Percentiles rank a stretch among this genome's conserved stretches.
These are phyloP conservation scores for Bellardia pandia DNA, from an alignment of 2,888 invertebrate genomes.

Conservation along the genomic window DNA sequence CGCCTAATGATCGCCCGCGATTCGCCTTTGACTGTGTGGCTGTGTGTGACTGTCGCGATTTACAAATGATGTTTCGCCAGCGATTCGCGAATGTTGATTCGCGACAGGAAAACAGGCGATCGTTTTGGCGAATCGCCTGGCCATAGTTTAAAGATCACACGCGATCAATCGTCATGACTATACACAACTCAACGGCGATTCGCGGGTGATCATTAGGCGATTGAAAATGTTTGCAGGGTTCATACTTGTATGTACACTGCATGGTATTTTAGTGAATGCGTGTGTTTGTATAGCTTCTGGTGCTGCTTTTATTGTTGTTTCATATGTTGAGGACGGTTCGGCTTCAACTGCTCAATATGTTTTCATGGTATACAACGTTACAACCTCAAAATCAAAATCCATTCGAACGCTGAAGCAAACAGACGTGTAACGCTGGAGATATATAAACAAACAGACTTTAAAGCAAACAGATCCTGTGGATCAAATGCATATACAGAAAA, in stretches of 20 bases:
- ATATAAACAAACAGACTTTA: constrained; percentile 13
- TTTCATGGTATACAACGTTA: constrained; percentile 56
- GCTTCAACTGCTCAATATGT: constrained; percentile 55
- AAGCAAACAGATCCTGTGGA: constrained; percentile 40
- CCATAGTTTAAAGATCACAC: too few relatives aligned
- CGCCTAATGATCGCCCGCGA: too few relatives aligned
- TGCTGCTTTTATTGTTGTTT: constrained; percentile 42
- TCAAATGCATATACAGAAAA: constrained; percentile 32
- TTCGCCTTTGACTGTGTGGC: too few relatives aligned
- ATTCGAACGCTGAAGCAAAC: constrained; percentile 65
- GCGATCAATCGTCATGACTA: too few relatives aligned
- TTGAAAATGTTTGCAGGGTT: too few relatives aligned
- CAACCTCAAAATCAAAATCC: constrained; percentile 64
- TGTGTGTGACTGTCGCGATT: too few relatives aligned
- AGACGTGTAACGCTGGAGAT: constrained; percentile 54
- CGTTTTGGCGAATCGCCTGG: too few relatives aligned
- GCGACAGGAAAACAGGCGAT: too few relatives aligned
- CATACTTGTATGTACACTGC: neutral
- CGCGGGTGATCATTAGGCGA: too few relatives aligned
- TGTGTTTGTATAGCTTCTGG: constrained; percentile 9
- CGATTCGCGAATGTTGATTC: too few relatives aligned
- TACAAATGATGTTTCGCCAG: too few relatives aligned
- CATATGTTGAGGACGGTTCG: constrained; percentile 40
- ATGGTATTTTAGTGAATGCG: neutral
- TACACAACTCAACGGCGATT: too few relatives aligned